phyloP scores from a whole-genome alignment of 1,140 invertebrate species.

The Neocloeon triangulifer region DNA sequence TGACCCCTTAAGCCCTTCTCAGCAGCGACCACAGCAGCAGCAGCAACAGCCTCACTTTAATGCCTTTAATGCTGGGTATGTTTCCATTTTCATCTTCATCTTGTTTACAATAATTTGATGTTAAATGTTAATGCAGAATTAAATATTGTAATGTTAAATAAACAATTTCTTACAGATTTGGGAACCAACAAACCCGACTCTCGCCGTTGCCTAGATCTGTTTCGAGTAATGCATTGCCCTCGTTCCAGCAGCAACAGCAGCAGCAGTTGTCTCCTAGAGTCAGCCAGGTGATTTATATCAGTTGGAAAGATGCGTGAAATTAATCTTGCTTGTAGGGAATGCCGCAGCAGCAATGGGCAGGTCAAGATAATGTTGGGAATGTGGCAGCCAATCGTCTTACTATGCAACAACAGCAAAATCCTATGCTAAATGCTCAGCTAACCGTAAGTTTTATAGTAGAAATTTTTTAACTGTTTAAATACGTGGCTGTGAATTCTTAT shows the following conservation, averaged over 20 bases:
- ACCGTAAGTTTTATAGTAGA: constrained; percentile 24
- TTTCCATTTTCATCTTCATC: constrained; percentile 3
- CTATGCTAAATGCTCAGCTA: constrained; percentile 56
- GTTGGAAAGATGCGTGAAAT: background rate
- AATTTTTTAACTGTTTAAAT: background rate
- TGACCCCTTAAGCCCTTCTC: constrained; percentile 18
- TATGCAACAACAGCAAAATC: constrained; percentile 43
- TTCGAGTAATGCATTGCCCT: constrained; percentile 9
- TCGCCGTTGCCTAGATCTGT: too few relatives aligned
- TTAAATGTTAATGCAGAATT: too few relatives aligned
- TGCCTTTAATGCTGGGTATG: background rate
- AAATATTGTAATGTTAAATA: too few relatives aligned
- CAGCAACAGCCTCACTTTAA: constrained; percentile 9
- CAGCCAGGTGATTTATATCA: constrained; percentile 12
- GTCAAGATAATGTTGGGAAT: constrained; percentile 10
- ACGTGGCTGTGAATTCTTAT: background rate
- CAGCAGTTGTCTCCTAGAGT: constrained; percentile 16
- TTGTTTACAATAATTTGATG: too few relatives aligned
- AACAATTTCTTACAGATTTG: too few relatives aligned
- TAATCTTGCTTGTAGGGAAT: background rate
- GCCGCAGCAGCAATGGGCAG: constrained; percentile 10
- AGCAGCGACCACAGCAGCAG: constrained; percentile 13
- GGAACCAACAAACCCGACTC: too few relatives aligned
- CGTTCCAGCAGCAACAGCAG: constrained; percentile 14
- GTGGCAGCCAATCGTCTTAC: constrained; percentile 15